Conservation (phyloP, 1,140 invertebrate genomes). For the Aplysia californica region DNA sequence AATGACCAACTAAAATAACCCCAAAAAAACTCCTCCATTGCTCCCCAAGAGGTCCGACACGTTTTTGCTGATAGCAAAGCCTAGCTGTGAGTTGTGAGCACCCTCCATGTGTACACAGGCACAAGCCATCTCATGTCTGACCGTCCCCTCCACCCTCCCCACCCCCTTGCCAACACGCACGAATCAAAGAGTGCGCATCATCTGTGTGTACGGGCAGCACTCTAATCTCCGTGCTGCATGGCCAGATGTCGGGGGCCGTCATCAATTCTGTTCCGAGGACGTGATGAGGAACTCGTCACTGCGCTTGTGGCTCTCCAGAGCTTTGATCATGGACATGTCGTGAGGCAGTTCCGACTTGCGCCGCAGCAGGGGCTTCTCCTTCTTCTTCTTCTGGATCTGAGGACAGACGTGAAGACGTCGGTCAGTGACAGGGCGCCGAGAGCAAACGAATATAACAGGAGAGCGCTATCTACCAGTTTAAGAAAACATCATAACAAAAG, state of each 20-base stretch:
- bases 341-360: constrained; percentile 95
- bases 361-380: constrained; percentile 87
- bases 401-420: too few species aligned
- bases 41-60: too few species aligned
- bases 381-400: constrained; percentile 68
- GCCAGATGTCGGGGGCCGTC: background rate
- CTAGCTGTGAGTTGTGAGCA: background rate
- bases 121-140: background rate
- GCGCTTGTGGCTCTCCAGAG: constrained; percentile 90
- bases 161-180: background rate
- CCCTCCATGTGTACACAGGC: background rate
- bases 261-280: constrained; percentile 42
- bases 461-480: too few species aligned
- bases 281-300: constrained; percentile 73
- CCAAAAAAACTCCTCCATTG: too few species aligned
- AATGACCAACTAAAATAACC: too few species aligned
- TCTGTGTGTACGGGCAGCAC: background rate
- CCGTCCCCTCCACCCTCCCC: too few species aligned
- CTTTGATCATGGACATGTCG: constrained; percentile 88
- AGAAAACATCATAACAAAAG: background rate
- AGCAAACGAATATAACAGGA: too few species aligned
- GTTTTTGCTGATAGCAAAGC: background rate
- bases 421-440: too few species aligned
- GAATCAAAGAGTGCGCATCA: background rate
- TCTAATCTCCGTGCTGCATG: background rate